phyloP scores from a whole-genome alignment of 2,888 invertebrate species.

The Sialis lutaria region DNA sequence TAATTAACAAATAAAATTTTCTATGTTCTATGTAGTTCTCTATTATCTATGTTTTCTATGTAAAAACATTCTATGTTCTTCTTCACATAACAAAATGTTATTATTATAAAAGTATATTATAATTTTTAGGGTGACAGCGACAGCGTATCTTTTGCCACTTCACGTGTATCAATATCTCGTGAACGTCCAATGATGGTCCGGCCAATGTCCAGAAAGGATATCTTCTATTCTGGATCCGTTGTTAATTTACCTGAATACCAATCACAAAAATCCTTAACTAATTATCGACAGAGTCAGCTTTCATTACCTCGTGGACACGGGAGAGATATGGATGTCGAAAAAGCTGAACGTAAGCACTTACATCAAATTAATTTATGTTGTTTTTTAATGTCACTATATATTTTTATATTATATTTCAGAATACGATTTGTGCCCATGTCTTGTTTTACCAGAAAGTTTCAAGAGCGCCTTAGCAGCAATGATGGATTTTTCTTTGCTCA shows the following conservation, averaged over 20 bases:
- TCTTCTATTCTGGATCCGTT: constrained; percentile 94
- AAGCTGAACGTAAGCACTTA: constrained; percentile 44
- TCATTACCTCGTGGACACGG: constrained; percentile 56
- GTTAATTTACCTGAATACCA: constrained; percentile 84
- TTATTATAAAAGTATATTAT: neutral
- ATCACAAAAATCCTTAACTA: constrained; percentile 77
- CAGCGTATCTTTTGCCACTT: constrained; percentile 49
- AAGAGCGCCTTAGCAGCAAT: constrained; percentile 72
- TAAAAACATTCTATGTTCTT: constrained; percentile 2
- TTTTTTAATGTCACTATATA: neutral
- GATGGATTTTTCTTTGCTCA: constrained; percentile 78
- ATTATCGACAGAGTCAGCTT: constrained; percentile 80
- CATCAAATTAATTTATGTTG: neutral
- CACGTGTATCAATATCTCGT: constrained; percentile 39
- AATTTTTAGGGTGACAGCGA: constrained; percentile 38
- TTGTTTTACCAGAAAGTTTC: constrained; percentile 60
- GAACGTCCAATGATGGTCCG: constrained; percentile 57
- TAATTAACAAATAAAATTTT: too few species aligned
- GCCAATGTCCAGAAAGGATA: constrained; percentile 87
- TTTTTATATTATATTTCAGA: constrained; percentile 30
- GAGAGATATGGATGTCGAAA: constrained; percentile 44
- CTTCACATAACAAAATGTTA: neutral
- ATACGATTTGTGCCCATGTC: constrained; percentile 65
- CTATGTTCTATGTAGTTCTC: too few species aligned
- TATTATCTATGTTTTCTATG: too few species aligned